These are phyloP conservation scores for Polypterus senegalus DNA, from an alignment of 2,113 vertebrate genomes.

Conservation along the genomic window DNA sequence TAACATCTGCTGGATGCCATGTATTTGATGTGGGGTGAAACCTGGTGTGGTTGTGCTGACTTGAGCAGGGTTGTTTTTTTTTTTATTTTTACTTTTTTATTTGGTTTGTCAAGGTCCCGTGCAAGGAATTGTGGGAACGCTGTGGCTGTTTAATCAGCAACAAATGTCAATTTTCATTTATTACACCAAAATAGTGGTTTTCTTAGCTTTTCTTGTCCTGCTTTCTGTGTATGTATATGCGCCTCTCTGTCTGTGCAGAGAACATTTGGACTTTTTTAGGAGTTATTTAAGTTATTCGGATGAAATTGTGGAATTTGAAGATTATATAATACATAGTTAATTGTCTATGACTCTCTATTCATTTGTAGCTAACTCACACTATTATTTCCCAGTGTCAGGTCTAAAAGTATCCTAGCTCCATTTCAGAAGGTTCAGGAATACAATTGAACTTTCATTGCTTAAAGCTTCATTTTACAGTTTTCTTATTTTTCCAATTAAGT, in stretches of 20 bases:
- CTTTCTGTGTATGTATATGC: no score
- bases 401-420: neutral
- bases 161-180: constrained; percentile 45
- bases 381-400: neutral
- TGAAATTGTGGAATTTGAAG: neutral
- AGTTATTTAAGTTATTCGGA: no score
- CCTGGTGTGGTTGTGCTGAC: constrained; percentile 59
- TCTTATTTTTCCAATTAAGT: constrained; percentile 10
- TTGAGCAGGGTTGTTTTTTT: constrained; percentile 35
- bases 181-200: no score
- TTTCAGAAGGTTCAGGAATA: neutral
- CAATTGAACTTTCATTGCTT: neutral
- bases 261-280: no score
- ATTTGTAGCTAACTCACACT: neutral
- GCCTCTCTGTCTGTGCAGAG: no score
- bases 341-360: neutral
- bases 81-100: constrained; percentile 45
- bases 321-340: neutral
- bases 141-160: constrained; percentile 55
- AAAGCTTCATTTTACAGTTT: constrained; percentile 1
- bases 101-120: constrained; percentile 38
- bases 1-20: constrained; percentile 39
- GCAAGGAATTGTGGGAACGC: constrained; percentile 67
- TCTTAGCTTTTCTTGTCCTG: no score
- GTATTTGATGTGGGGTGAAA: constrained; percentile 50